Conservation (phyloP, 1,140 invertebrate species). For the Metopolophium dirhodum region DNA sequence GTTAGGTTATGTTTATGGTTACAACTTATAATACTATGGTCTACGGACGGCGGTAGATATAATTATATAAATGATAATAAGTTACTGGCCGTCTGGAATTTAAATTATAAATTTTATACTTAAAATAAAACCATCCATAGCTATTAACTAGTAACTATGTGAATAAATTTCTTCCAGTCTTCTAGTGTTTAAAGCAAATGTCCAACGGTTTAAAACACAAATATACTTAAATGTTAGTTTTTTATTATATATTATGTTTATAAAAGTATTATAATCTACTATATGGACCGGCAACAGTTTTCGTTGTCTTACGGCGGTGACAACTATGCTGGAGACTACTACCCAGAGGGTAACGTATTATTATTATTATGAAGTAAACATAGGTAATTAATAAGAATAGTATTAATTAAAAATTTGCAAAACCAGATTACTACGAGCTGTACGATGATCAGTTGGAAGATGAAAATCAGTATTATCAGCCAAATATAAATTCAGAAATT, state of each 20-base stretch:
- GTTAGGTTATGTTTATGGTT: neutral
- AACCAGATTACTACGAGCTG: slow-evolving; percentile 23
- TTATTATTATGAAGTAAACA: neutral
- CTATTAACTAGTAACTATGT: neutral
- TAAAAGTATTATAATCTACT: neutral
- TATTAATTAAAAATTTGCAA: neutral
- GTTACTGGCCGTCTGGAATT: neutral
- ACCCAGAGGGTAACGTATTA: neutral
- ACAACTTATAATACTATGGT: neutral
- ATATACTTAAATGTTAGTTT: neutral
- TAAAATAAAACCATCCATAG: neutral
- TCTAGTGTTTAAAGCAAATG: neutral
- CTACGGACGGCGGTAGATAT: neutral
- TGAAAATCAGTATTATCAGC: neutral
- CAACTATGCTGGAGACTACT: neutral
- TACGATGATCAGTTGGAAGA: neutral
- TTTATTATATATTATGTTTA: neutral
- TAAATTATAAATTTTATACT: too few species aligned
- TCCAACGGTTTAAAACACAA: neutral
- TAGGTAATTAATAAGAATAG: neutral
- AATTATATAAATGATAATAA: neutral
- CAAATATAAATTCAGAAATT: neutral
- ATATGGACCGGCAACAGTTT: neutral
- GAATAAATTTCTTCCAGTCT: neutral
- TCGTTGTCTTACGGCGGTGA: neutral